Evolutionary conservation across 2,113 vertebrate genomes (phyloP), one percentile per base, ranked within the genome.

Genomic region (Diadophis punctatus): DNA sequence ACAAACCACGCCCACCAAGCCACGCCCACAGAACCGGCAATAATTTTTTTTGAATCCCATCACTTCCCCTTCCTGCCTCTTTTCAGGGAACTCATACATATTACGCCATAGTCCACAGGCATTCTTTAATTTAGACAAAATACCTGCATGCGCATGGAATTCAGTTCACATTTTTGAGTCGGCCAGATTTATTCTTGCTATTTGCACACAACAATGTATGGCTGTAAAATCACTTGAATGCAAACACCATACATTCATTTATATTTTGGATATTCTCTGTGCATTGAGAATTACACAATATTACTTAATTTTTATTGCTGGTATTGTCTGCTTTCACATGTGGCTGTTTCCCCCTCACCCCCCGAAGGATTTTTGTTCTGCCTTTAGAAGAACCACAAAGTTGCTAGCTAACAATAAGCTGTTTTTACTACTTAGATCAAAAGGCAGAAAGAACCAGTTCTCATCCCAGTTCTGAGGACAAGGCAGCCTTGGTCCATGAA

Each of bases 401-500:
- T 93, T 91, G 94, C 95, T 87, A 56, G 93, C 92, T 95, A 8
- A 94, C 27, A 12, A n/a, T 39, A 25, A 39, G 23, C 46, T 88
- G 34, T 30, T 94, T 55, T 89, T 84, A 95, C 94, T 87, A 2
- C 95, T 93, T 95, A 98, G 98, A 98, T 97, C 98, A 98, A 97
- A 98, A 97, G 96, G 96, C 96, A 1, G 98, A 98, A 92, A 98
- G 98, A 90, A 96, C 98, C 16, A 95, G 97, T 91, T 97, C 97
- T 23, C 98, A 98, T 3, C 97, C 97, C 63, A 97, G 97, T 87
- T 97, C 97, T 43, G 99, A 99, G 14, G 98, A 98, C 87, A 98
- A 98, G 14, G 97, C 98, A 80, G 98, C 98, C 4, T 97, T 98
- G 4, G 98, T 98, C 90, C 98, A 98, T 12, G 98, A 99, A 95